A percentile compares a stretch with the other conserved stretches of the same genome.
phyloP scores from a whole-genome alignment of 1,140 invertebrate genomes.

The Olivierus martensii region DNA sequence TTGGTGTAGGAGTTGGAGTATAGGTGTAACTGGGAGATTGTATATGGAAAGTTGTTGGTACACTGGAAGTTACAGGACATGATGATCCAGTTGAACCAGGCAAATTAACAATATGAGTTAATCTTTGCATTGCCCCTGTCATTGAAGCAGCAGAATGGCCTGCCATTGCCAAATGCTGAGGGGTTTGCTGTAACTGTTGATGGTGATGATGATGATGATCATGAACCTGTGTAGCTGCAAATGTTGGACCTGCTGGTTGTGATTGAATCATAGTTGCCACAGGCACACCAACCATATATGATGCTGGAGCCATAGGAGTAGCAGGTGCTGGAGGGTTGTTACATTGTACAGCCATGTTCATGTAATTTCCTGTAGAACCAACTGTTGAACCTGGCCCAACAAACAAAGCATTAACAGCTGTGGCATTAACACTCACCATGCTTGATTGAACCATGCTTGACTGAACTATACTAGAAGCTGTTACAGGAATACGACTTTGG shows the following conservation, averaged over 20 bases:
- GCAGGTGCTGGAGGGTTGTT: conserved; percentile 8
- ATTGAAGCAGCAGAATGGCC: conserved; percentile 9
- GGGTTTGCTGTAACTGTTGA: conserved; percentile 12
- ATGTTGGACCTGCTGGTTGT: conserved; percentile 25
- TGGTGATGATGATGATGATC: conserved; percentile 2
- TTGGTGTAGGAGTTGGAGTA: conserved; percentile 12
- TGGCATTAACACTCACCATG: conserved; percentile 16
- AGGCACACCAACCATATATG: conserved; percentile 26
- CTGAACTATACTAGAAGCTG: conserved; percentile 1
- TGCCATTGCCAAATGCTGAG: conserved; percentile 10
- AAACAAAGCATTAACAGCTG: conserved; percentile 15
- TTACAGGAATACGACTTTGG: conserved; percentile 6
- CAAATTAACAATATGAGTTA: conserved; percentile 24
- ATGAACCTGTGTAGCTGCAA: conserved; percentile 14
- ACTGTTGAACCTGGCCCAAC: conserved; percentile 23
- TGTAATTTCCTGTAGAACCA: conserved; percentile 30
- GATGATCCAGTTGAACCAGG: conserved; percentile 29
- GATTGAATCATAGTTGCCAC: conserved; percentile 46
- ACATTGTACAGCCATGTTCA: conserved; percentile 17
- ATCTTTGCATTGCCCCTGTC: conserved; percentile 24
- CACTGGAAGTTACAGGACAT: conserved; percentile 39
- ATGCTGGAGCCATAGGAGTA: conserved; percentile 8
- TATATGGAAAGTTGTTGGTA: conserved; percentile 44
- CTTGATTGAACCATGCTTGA: conserved; percentile 14
- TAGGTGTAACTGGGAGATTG: conserved; percentile 32